These are phyloP conservation scores for Hypothenemus hampei DNA, from an alignment of 1,140 invertebrate species.

Conservation along the genomic window DNA sequence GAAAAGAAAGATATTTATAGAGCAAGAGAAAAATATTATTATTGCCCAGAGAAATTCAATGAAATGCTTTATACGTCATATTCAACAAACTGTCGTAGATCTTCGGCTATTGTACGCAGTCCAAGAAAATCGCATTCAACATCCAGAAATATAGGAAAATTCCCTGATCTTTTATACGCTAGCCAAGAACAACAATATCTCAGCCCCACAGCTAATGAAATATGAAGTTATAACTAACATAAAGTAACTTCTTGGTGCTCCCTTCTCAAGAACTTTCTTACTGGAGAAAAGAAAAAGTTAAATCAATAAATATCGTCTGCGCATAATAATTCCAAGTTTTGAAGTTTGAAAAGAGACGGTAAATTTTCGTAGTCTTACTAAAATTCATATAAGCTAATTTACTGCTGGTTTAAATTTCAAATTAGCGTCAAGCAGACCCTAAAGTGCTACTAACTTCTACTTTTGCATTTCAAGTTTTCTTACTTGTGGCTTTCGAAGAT, in stretches of 20 bases:
- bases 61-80: too few species aligned
- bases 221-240: constrained; percentile 33
- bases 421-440: constrained; percentile 40
- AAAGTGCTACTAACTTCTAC: constrained; percentile 36
- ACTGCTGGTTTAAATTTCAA: constrained; percentile 42
- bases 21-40: too few species aligned
- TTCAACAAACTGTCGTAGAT: constrained; percentile 17
- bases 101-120: constrained; percentile 19
- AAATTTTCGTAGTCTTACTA: constrained; percentile 35
- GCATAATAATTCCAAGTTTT: constrained; percentile 24
- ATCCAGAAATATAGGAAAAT: constrained; percentile 20
- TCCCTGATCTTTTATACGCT: constrained; percentile 21
- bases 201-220: constrained; percentile 25
- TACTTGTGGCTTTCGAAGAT: constrained; percentile 32
- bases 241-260: constrained; percentile 29
- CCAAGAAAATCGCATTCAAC: constrained; percentile 18
- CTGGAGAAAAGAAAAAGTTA: constrained; percentile 24
- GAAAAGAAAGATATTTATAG: too few species aligned
- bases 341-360: constrained; percentile 29
- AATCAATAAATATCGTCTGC: constrained; percentile 29
- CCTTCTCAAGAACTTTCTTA: constrained; percentile 24
- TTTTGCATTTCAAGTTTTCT: constrained; percentile 39
- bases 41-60: too few species aligned
- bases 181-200: constrained; percentile 26
- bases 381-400: constrained; percentile 43